Base-by-base conservation (phyloP, 2,113 vertebrate species). In the Castor canadensis region DNA sequence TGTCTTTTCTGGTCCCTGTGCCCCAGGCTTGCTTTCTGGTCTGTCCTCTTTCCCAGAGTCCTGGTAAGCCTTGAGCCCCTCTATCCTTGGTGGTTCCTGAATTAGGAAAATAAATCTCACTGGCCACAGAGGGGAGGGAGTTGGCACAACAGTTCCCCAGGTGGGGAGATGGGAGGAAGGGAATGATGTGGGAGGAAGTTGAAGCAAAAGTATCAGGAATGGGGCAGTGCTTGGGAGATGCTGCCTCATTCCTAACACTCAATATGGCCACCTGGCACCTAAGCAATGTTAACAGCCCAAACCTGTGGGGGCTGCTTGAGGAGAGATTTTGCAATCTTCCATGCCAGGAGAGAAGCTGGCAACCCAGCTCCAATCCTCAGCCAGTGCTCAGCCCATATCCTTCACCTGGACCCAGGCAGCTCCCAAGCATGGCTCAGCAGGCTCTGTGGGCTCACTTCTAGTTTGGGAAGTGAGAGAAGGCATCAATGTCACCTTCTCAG, bases 71-170 rank as follows among this genome's bases (percentile, higher is more conserved):
- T 72, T 60, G 45, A 87, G 9, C 17, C 4, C 71, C 16, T 30
- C 49, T n/a, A 56, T 75, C 45, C 43, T 69, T 24, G 24, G 87
- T 66, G 89, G 83, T 38, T 95, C 76, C 52, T 75, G n/a, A 95
- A 54, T 43, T 92, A 96, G 87, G 66, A 83, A 93, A 89, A 96
- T 84, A 96, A 93, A 94, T 76, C 76, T 83, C 92, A 85, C 87
- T 72, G 84, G 83, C 85, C 75, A 88, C 28, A 52, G 79, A 91
- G 52, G 75, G 95, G 77, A 66, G 77, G 85, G 69, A 92, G 56
- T 92, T 82, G 81, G 95, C 92, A 79, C 58, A 1, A 62, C 9
- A 43, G 58, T 38, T 82, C 28, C 35, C 60, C 7, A 11, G 52
- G 45, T 73, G 43, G 90, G 16, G 54, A 89, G 84, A 88, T 35